Conservation (phyloP, 1,140 invertebrate genomes). For the Leucophenga varia region DNA sequence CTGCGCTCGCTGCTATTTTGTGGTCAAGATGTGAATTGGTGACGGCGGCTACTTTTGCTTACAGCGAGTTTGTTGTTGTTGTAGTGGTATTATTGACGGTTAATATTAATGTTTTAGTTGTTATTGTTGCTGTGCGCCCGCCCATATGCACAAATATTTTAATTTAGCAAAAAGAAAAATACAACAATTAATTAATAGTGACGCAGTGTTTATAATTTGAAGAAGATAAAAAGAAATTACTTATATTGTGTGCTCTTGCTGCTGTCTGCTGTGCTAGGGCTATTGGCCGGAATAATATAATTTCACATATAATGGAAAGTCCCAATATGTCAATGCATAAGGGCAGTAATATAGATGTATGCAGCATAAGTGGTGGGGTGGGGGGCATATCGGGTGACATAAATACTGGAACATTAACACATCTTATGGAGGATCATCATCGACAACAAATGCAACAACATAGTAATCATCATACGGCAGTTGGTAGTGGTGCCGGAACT, state of each 20-base stretch:
- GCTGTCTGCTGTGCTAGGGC: slow-evolving; percentile 8
- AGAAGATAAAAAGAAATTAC: no score
- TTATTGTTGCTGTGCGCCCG: no score
- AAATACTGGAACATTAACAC: slow-evolving; percentile 32
- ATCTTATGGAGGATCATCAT: slow-evolving; percentile 41
- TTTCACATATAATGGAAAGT: no score
- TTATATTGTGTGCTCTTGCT: slow-evolving; percentile 18
- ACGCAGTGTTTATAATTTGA: slow-evolving; percentile 4
- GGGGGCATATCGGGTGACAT: slow-evolving; percentile 16
- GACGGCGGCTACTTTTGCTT: slow-evolving; percentile 18
- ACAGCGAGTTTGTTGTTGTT: no score
- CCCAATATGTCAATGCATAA: slow-evolving; percentile 29
- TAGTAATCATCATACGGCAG: slow-evolving; percentile 1
- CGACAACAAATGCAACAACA: slow-evolving; percentile 1
- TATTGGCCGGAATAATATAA: no score
- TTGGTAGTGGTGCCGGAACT: not conserved
- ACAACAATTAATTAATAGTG: slow-evolving; percentile 11
- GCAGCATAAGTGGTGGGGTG: slow-evolving; percentile 2
- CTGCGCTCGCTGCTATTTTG: no score
- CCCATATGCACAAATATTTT: slow-evolving; percentile 25
- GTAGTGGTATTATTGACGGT: no score
- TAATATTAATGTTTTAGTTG: no score
- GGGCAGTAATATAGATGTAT: no score
- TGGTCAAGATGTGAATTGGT: slow-evolving; percentile 37
- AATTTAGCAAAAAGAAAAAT: slow-evolving; percentile 18